A percentile compares a stretch with the other conserved stretches of the same genome.
Evolutionary conservation across 2,888 invertebrate species (phyloP).

Genomic region (Torymus texanus): DNA sequence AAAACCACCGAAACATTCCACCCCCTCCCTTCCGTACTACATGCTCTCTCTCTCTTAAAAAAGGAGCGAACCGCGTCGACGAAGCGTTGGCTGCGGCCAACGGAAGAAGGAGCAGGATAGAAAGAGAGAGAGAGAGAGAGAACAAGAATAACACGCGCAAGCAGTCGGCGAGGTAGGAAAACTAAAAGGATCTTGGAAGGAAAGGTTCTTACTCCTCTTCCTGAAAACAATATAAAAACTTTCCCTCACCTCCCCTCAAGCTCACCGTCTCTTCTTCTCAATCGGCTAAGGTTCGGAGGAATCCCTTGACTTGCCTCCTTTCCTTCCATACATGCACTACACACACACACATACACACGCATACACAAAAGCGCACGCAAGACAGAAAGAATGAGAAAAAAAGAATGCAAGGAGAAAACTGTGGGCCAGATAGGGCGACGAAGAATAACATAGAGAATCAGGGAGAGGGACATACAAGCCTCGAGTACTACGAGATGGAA

Average conservation of each 20-base stretch:
- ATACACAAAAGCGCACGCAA: conserved; percentile 10
- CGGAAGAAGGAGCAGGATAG: too few species aligned
- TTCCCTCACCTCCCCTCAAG: neutral
- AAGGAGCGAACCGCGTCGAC: neutral
- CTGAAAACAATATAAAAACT: conserved; percentile 24
- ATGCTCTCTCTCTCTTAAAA: neutral
- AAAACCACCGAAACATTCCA: conserved; percentile 12
- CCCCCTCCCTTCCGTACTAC: too few species aligned
- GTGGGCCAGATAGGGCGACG: too few species aligned
- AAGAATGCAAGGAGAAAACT: neutral
- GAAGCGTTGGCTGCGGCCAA: too few species aligned
- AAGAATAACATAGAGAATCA: too few species aligned
- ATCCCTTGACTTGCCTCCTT: neutral
- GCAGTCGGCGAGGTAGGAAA: conserved; percentile 8
- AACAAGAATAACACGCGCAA: conserved; percentile 1
- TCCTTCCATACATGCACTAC: too few species aligned
- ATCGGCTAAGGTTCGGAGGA: conserved; percentile 16
- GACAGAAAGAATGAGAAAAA: neutral
- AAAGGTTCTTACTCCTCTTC: conserved; percentile 16
- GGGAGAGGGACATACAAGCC: neutral
- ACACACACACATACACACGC: neutral
- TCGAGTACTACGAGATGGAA: neutral
- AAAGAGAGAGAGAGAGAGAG: neutral
- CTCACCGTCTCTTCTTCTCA: neutral
- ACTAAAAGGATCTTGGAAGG: conserved; percentile 23